Evolutionary conservation across 1,140 invertebrate species (phyloP).

Genomic region (Paramacrobiotus metropolitanus): DNA sequence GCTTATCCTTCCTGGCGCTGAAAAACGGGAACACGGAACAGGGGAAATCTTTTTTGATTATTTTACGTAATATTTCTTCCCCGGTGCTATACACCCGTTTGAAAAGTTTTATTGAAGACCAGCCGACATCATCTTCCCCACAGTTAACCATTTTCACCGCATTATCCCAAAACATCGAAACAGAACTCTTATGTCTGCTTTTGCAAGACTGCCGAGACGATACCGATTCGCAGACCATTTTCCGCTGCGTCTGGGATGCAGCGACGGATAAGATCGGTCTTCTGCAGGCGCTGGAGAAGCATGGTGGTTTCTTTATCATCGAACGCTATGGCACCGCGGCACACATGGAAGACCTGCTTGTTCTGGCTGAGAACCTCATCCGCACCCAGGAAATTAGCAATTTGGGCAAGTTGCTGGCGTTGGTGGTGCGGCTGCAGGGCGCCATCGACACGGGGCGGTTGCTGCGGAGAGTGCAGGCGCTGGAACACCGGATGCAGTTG

Average conservation of each 20-base stretch:
- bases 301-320: not conserved
- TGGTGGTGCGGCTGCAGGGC: no score
- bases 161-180: not conserved
- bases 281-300: not conserved
- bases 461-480: not conserved
- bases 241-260: not conserved
- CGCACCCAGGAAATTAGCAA: no score
- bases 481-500: no score
- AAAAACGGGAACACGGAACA: not conserved
- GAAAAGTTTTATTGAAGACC: not conserved
- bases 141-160: not conserved
- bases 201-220: not conserved
- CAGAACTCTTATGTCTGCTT: not conserved
- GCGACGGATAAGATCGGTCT: not conserved
- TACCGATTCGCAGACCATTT: not conserved
- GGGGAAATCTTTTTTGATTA: not conserved
- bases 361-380: not conserved
- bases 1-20: not conserved
- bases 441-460: no score
- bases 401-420: not conserved
- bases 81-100: not conserved
- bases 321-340: not conserved
- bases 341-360: not conserved
- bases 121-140: not conserved
- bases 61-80: not conserved